These are phyloP conservation scores for Drosophila busckii DNA, from an alignment of 1,140 invertebrate genomes.

Conservation along the genomic window DNA sequence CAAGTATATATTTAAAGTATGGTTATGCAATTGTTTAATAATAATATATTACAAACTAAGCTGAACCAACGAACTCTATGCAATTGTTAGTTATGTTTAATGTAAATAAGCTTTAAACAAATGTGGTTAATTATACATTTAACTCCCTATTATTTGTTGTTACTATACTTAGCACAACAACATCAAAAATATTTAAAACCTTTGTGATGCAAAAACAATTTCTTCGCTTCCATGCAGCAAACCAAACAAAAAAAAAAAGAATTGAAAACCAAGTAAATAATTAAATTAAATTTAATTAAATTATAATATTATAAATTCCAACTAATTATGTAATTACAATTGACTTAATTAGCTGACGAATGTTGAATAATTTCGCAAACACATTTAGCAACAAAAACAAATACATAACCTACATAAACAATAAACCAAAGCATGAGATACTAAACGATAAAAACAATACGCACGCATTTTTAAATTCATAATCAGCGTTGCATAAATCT, in stretches of 20 bases:
- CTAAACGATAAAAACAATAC: conserved; percentile 18
- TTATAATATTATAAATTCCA: conserved; percentile 60
- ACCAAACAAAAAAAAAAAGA: conserved; percentile 23
- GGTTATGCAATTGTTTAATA: conserved; percentile 6
- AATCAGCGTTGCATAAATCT: conserved; percentile 3
- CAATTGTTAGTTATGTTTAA: conserved; percentile 65
- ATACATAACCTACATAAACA: conserved; percentile 36
- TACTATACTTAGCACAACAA: conserved; percentile 40
- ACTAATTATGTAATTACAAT: conserved; percentile 58
- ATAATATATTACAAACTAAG: conserved; percentile 29
- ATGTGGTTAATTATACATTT: conserved; percentile 46
- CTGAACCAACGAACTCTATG: conserved; percentile 41
- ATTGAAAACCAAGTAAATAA: conserved; percentile 25
- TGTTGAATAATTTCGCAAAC: conserved; percentile 67
- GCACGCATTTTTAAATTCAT: background rate
- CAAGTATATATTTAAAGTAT: conserved; percentile 18
- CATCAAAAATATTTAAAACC: conserved; percentile 41
- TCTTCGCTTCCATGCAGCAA: conserved; percentile 78
- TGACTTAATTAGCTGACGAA: conserved; percentile 71
- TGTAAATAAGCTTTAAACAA: conserved; percentile 67
- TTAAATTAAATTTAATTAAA: conserved; percentile 11
- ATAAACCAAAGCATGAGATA: conserved; percentile 55
- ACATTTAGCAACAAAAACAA: conserved; percentile 52
- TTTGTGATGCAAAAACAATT: conserved; percentile 75
- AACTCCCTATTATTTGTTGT: conserved; percentile 42